Evolutionary conservation across 2,888 invertebrate genomes (phyloP).

Genomic region (Meghimatium bilineatum): DNA sequence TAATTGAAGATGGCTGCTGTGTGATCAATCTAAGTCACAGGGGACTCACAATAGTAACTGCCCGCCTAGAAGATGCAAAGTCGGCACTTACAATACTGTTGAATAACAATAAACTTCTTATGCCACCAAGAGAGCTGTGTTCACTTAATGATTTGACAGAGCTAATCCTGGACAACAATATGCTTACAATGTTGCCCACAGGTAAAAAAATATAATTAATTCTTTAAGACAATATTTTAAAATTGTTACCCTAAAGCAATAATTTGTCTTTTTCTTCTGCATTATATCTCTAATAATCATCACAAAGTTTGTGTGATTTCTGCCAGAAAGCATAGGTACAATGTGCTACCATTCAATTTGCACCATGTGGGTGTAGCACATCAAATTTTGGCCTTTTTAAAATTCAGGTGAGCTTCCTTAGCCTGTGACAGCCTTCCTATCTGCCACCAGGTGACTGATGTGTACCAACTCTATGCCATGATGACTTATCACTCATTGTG

Average conservation of each 20-base stretch:
- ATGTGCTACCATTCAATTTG: too few species aligned
- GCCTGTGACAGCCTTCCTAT: too few species aligned
- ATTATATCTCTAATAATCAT: too few species aligned
- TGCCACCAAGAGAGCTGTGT: constrained; percentile 72
- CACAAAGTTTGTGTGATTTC: too few species aligned
- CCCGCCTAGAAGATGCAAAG: constrained; percentile 60
- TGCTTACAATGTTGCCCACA: constrained; percentile 72
- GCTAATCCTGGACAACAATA: constrained; percentile 73
- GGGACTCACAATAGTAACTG: constrained; percentile 69
- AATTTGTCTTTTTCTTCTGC: too few species aligned
- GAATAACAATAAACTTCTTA: constrained; percentile 72
- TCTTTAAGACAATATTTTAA: background rate
- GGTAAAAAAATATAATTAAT: constrained; percentile 23
- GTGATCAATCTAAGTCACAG: constrained; percentile 77
- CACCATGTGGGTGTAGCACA: too few species aligned
- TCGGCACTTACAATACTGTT: constrained; percentile 63
- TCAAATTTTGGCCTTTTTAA: too few species aligned
- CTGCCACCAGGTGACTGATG: too few species aligned
- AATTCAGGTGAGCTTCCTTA: too few species aligned
- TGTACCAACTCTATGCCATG: too few species aligned
- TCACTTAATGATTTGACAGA: constrained; percentile 65
- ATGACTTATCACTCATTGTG: too few species aligned
- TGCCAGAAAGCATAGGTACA: too few species aligned
- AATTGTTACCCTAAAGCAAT: background rate
- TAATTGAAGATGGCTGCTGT: constrained; percentile 54